A percentile compares a stretch with the other conserved stretches of the same genome.
Evolutionary conservation across 2,888 invertebrate species (phyloP).

Genomic region (Mesoligia furuncula): DNA sequence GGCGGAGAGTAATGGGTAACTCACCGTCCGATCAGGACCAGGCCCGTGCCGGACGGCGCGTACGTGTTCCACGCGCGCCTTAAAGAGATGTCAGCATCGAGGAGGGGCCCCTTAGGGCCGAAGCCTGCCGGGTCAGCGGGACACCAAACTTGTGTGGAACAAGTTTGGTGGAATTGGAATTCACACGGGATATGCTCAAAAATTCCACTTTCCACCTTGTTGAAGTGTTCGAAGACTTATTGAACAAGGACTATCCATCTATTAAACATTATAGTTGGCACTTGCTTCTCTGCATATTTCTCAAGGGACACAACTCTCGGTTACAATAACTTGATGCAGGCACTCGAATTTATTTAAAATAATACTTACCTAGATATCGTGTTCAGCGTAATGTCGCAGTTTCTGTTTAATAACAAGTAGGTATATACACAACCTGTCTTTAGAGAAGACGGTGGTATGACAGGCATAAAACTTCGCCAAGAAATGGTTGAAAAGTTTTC

Average conservation of each 20-base stretch:
- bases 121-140: no score
- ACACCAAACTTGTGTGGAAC: no score
- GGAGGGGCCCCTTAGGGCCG: no score
- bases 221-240: constrained; percentile 13
- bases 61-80: no score
- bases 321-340: constrained; percentile 30
- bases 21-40: no score
- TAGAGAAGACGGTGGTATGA: neutral
- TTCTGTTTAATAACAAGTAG: neutral
- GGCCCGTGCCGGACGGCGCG: no score
- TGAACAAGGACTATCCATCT: constrained; percentile 11
- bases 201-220: constrained; percentile 1
- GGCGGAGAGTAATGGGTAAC: no score
- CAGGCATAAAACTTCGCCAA: neutral
- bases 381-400: constrained; percentile 13
- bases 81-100: no score
- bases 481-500: neutral
- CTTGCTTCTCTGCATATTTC: constrained; percentile 47
- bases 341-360: constrained; percentile 34
- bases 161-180: no score
- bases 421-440: neutral
- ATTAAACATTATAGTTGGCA: constrained; percentile 25
- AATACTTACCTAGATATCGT: constrained; percentile 30
- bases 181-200: neutral
- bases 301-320: constrained; percentile 36